Evolutionary conservation across 2,797 vertebrate species (phyloP), one percentile per base, ranked within the genome.

Genomic region (Bradypodion ventrale): DNA sequence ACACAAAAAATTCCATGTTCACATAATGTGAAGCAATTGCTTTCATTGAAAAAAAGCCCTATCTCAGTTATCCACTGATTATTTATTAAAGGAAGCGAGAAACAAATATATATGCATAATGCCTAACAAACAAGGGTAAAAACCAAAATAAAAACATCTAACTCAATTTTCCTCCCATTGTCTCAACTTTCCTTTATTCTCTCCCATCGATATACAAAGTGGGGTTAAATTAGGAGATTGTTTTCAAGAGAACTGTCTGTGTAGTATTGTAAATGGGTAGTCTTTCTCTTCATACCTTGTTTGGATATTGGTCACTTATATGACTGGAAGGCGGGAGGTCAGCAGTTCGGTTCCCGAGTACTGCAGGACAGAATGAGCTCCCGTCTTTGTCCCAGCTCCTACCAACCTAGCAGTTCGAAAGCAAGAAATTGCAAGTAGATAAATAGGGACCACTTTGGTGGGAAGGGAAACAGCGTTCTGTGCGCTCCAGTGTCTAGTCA

Each of bases 231-330:
- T 62, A 77, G 35, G 65, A 16, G 79, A 89, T 89, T 76, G 7
- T 83, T 85, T 91, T 88, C 89, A 84, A 46, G 56, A 77, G 46
- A 78, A 62, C 85, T 46, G 37, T 62, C 72, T 80, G 27, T 46
- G 81, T 84, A 73, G 83, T 90, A 29, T 87, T 85, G 81, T 80
- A 78, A 85, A 44, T 25, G 42, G 76, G 5, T 56, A 56, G 19
- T 16, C n/a, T n/a, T n/a, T n/a, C 82, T 56, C 4, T 7, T 46
- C 5, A 0, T 44, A 75, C 3, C 37, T 27, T 5, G 80, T 85
- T 82, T 84, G 35, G 8, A 12, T 4, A 60, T n/a, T 60, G 56
- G 21, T 59, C 6, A 19, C 32, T 21, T 6, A 8, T 77, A n/a
- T n/a, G n/a, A n/a, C n/a, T n/a, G n/a, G n/a, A n/a, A n/a, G n/a